phyloP scores from a whole-genome alignment of 2,113 vertebrate genomes.

The Anguilla rostrata region DNA sequence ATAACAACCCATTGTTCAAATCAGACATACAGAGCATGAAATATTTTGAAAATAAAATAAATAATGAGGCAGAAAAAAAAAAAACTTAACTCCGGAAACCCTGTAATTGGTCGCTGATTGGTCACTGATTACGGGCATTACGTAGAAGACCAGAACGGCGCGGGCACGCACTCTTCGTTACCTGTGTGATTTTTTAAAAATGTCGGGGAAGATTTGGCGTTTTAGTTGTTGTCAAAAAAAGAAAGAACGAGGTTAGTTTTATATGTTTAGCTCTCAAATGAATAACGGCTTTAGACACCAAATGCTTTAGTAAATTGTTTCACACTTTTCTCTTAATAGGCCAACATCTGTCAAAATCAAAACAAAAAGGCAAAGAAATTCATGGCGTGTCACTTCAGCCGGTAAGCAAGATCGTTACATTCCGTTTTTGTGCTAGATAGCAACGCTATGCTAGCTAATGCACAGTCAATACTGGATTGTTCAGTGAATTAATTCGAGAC shows the following conservation, averaged over 20 bases:
- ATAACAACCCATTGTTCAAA: too few relatives aligned
- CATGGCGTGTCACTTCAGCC: background rate
- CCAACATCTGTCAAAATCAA: background rate
- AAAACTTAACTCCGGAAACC: background rate
- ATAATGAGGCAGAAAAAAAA: background rate
- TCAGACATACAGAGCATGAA: too few relatives aligned
- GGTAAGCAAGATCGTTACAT: background rate
- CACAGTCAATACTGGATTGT: too few relatives aligned
- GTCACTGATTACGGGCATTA: background rate
- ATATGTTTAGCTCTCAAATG: background rate
- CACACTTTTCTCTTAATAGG: background rate
- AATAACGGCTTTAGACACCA: background rate
- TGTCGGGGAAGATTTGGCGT: conserved; percentile 4
- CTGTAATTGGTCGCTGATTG: background rate
- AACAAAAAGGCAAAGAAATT: background rate
- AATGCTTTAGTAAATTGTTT: background rate
- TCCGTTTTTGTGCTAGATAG: too few relatives aligned
- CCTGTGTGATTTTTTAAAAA: background rate
- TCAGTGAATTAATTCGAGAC: too few relatives aligned
- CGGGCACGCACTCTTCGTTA: background rate
- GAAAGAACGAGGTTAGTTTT: conserved; percentile 15
- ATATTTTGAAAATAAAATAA: background rate
- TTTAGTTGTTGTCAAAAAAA: conserved; percentile 23
- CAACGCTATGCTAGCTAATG: too few relatives aligned
- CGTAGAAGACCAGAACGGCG: background rate